Evolutionary conservation across 2,888 invertebrate species (phyloP).

Genomic region (Drosophila rellima): DNA sequence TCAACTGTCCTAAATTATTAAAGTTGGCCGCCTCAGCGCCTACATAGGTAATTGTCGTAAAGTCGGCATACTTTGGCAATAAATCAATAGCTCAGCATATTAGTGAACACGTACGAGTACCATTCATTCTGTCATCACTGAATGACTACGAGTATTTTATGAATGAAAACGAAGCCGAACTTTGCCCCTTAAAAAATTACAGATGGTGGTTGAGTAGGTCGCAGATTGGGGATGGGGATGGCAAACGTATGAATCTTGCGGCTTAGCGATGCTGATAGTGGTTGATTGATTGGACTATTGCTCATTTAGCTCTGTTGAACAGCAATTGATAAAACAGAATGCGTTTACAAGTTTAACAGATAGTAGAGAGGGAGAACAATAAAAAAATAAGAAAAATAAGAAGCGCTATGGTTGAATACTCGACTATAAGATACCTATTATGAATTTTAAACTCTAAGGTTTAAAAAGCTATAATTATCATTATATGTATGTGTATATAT

Average conservation of each 20-base stretch:
- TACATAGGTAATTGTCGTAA: slow-evolving; percentile 9
- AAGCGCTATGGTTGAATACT: not conserved
- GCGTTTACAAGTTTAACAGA: not conserved
- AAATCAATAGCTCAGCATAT: slow-evolving; percentile 10
- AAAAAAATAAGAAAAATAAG: not conserved
- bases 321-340: slow-evolving; percentile 25
- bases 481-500: no score
- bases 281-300: slow-evolving; percentile 43
- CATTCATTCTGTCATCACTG: slow-evolving; percentile 14
- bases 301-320: slow-evolving; percentile 16
- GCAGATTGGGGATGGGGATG: not conserved
- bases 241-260: not conserved
- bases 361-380: not conserved
- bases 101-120: slow-evolving; percentile 8
- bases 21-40: not conserved
- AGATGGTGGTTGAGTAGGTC: not conserved
- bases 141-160: slow-evolving; percentile 39
- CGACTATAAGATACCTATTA: not conserved
- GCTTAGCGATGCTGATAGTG: slow-evolving; percentile 20
- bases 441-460: no score
- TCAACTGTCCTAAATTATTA: slow-evolving; percentile 29
- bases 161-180: slow-evolving; percentile 44
- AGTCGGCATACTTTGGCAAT: slow-evolving; percentile 42
- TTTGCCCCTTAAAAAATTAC: slow-evolving; percentile 26
- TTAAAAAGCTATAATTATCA: no score